These are phyloP conservation scores for Carassius carassius DNA, from an alignment of 2,113 vertebrate genomes.

Conservation along the genomic window DNA sequence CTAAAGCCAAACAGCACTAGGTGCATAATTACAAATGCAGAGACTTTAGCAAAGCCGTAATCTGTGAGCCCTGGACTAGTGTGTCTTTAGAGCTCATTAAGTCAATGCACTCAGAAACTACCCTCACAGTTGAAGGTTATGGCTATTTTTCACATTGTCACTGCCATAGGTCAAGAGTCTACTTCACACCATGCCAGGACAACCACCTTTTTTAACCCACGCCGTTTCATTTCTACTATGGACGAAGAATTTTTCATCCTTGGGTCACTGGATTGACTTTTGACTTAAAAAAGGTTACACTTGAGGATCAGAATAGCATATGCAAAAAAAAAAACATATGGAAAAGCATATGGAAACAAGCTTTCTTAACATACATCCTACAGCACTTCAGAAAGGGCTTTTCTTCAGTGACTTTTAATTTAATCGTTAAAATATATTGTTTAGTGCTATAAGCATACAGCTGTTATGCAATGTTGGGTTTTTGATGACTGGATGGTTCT, in stretches of 20 bases:
- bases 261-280: background rate
- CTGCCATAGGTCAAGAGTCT: slow-evolving; percentile 23
- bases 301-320: background rate
- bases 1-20: background rate
- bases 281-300: background rate
- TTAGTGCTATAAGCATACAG: background rate
- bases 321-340: too few relatives aligned
- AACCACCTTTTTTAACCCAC: background rate
- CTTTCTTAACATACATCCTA: background rate
- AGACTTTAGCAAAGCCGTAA: background rate
- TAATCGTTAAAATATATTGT: background rate
- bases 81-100: slow-evolving; percentile 37
- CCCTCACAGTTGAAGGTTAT: slow-evolving; percentile 22
- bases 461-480: slow-evolving; percentile 1
- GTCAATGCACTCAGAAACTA: background rate
- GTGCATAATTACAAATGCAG: background rate
- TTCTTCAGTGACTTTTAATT: background rate
- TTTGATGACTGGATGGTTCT: background rate
- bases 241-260: background rate
- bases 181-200: background rate
- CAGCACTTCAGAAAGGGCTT: background rate
- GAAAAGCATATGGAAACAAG: too few relatives aligned
- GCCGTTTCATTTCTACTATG: background rate
- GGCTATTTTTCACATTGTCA: slow-evolving; percentile 30
- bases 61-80: background rate